Evolutionary conservation across 1,140 invertebrate species (phyloP).

Genomic region (Hyposmocoma kahamanoa): DNA sequence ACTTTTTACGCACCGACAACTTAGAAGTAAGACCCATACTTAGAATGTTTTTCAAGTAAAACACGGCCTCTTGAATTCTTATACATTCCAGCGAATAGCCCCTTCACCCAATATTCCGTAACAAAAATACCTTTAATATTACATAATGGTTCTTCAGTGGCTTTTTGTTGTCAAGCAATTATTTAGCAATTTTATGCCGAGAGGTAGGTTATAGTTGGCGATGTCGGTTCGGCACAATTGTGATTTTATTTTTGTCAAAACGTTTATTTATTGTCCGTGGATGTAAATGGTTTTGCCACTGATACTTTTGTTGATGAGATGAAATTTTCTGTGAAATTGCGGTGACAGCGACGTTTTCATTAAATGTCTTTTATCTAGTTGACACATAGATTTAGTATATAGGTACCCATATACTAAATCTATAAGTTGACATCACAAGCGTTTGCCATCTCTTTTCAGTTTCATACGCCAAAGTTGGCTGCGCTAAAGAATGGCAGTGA

Average conservation of each 20-base stretch:
- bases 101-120: too few species aligned
- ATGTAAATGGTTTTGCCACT: slow-evolving; percentile 24
- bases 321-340: slow-evolving; percentile 21
- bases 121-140: slow-evolving; percentile 1
- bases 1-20: slow-evolving; percentile 25
- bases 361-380: slow-evolving; percentile 30
- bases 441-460: neutral
- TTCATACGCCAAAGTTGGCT: too few species aligned
- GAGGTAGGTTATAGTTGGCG: neutral
- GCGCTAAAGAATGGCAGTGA: too few species aligned
- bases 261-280: slow-evolving; percentile 18
- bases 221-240: neutral
- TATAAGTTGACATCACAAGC: too few species aligned
- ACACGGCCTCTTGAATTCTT: too few species aligned
- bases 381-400: too few species aligned
- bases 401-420: too few species aligned
- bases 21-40: slow-evolving; percentile 12
- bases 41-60: too few species aligned
- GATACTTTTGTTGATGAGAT: slow-evolving; percentile 22
- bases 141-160: neutral
- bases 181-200: neutral
- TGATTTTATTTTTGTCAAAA: neutral
- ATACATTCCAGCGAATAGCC: too few species aligned
- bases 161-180: slow-evolving; percentile 1
- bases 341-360: slow-evolving; percentile 29